phyloP scores from a whole-genome alignment of 2,113 vertebrate species.

The Carassius auratus region DNA sequence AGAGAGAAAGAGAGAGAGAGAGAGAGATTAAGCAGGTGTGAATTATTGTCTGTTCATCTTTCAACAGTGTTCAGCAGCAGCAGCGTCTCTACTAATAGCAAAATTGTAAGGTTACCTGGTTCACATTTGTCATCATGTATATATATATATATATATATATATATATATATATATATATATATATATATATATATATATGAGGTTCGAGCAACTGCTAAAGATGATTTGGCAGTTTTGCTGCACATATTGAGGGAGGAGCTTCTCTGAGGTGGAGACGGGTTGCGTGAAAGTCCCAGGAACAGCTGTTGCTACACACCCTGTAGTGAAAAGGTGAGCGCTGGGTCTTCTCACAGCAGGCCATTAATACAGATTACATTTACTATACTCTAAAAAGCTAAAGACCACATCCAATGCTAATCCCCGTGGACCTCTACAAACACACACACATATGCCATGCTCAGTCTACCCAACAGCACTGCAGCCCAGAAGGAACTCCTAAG shows the following conservation, averaged over 20 bases:
- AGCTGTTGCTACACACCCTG: slow-evolving; percentile 67
- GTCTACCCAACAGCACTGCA: slow-evolving; percentile 15
- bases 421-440: slow-evolving; percentile 54
- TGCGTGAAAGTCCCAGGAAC: slow-evolving; percentile 50
- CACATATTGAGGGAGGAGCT: slow-evolving; percentile 61
- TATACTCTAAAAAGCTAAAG: slow-evolving; percentile 66
- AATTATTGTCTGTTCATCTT: too few species aligned
- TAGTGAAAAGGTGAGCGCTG: slow-evolving; percentile 36
- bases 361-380: slow-evolving; percentile 74
- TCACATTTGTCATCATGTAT: too few species aligned
- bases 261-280: slow-evolving; percentile 18
- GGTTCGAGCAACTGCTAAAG: not conserved
- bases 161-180: too few species aligned
- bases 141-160: too few species aligned
- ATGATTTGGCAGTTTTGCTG: slow-evolving; percentile 60
- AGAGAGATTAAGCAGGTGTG: too few species aligned
- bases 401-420: slow-evolving; percentile 70
- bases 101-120: too few species aligned
- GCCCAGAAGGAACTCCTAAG: slow-evolving; percentile 8
- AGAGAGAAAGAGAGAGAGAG: too few species aligned
- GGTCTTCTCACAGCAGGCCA: slow-evolving; percentile 64
- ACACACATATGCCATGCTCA: slow-evolving; percentile 46
- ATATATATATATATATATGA: not conserved
- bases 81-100: too few species aligned
- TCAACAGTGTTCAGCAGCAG: too few species aligned